Evolutionary conservation across 2,113 vertebrate genomes (phyloP).

Genomic region (Callipepla squamata): DNA sequence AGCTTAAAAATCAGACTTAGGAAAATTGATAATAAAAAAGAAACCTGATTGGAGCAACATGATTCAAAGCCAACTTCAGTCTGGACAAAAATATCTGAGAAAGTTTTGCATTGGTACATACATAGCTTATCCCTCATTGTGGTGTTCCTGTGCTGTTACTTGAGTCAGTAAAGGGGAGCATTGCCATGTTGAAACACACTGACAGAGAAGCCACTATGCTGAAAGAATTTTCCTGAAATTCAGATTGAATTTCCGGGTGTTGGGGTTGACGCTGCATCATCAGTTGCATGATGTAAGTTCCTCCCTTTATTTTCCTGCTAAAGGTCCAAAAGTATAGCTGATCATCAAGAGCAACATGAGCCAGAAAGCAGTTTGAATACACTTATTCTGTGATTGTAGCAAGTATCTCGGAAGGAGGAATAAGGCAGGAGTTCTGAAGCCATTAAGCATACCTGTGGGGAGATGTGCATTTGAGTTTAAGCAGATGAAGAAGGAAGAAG

Average conservation of each 20-base stretch:
- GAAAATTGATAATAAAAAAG: neutral
- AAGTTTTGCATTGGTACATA: neutral
- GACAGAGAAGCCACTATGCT: neutral
- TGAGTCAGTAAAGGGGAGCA: neutral
- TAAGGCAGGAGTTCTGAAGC: neutral
- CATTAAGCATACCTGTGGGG: neutral
- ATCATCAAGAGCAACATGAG: neutral
- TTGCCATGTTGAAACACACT: neutral
- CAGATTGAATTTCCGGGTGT: neutral
- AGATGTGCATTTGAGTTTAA: neutral
- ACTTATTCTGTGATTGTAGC: neutral
- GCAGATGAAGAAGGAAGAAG: neutral
- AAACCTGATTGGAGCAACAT: neutral
- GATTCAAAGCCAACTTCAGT: neutral
- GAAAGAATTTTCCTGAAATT: neutral
- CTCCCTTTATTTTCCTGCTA: neutral
- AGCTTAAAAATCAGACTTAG: neutral
- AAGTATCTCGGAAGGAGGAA: neutral
- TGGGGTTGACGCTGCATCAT: neutral
- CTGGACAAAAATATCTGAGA: neutral
- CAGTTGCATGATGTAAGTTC: neutral
- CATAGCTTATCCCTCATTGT: neutral
- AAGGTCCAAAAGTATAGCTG: neutral
- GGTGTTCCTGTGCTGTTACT: neutral
- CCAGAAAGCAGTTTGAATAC: neutral